Evolutionary conservation across 2,113 vertebrate species (phyloP).

Genomic region (Rhizomys pruinosus): DNA sequence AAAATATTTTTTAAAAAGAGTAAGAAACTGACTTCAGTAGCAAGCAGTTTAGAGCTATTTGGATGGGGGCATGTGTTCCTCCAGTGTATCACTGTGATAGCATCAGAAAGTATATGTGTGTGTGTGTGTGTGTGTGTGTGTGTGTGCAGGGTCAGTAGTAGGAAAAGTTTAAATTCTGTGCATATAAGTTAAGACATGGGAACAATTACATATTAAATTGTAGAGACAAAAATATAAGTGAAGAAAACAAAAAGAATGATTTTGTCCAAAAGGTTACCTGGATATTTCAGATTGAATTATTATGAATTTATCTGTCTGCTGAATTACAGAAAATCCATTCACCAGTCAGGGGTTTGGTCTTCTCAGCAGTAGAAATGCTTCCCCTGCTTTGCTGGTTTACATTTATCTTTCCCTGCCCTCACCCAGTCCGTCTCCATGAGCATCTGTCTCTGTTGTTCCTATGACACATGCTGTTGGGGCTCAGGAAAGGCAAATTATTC

Average conservation of each 20-base stretch:
- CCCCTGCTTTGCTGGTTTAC: neutral
- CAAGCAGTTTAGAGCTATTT: neutral
- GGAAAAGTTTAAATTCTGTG: neutral
- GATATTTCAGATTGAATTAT: neutral
- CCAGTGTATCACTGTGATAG: neutral
- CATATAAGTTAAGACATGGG: neutral
- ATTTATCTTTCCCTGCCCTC: neutral
- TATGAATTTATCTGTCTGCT: neutral
- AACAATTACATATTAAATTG: slow-evolving; percentile 35
- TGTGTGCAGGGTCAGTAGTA: neutral
- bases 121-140: neutral
- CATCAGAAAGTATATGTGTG: neutral
- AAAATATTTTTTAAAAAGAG: too few relatives aligned
- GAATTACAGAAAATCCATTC: neutral
- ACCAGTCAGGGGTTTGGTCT: neutral
- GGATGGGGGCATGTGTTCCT: too few relatives aligned
- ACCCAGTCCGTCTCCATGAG: too few relatives aligned
- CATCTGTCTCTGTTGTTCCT: neutral
- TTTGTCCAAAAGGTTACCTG: neutral
- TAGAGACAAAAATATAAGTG: neutral
- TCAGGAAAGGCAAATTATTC: neutral
- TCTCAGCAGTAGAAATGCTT: neutral
- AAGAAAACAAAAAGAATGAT: neutral
- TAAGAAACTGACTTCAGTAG: neutral
- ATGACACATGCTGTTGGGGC: neutral